These are phyloP conservation scores for Aricia artaxerxes DNA, from an alignment of 2,888 invertebrate species.

Conservation along the genomic window DNA sequence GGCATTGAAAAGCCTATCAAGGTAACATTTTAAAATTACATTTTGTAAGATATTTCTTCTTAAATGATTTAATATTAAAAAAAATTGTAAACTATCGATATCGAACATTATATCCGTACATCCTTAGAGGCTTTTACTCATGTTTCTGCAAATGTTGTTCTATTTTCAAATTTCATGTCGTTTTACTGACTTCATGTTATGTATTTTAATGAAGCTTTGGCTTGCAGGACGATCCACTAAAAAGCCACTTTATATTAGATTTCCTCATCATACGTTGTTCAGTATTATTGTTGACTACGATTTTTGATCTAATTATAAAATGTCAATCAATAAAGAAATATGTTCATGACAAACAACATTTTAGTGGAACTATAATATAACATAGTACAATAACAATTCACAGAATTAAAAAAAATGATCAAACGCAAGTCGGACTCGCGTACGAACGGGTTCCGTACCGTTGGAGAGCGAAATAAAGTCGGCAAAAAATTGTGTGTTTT, in stretches of 20 bases:
- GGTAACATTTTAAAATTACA: too few species aligned
- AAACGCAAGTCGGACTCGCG: too few species aligned
- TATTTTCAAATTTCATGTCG: constrained; percentile 39
- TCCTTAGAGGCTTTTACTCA: neutral
- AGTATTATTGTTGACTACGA: too few species aligned
- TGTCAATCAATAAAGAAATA: neutral
- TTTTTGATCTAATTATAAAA: neutral
- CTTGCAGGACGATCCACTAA: constrained; percentile 28
- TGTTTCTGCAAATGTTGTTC: constrained; percentile 34
- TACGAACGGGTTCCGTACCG: too few species aligned
- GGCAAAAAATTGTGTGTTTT: too few species aligned
- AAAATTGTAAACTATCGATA: constrained; percentile 10
- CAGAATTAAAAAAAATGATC: too few species aligned
- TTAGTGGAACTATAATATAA: too few species aligned
- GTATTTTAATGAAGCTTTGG: constrained; percentile 38
- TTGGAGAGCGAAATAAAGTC: too few species aligned
- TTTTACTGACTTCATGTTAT: constrained; percentile 40
- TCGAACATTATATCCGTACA: constrained; percentile 8
- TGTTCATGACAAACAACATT: too few species aligned
- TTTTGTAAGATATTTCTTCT: neutral
- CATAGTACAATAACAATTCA: too few species aligned
- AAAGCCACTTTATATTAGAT: constrained; percentile 4
- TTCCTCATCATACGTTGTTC: neutral
- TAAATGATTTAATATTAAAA: neutral
- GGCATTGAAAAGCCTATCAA: too few species aligned